Evolutionary conservation across 2,888 invertebrate species (phyloP), one percentile per base, ranked within the genome.

Genomic region (Stomorhina lunata): DNA sequence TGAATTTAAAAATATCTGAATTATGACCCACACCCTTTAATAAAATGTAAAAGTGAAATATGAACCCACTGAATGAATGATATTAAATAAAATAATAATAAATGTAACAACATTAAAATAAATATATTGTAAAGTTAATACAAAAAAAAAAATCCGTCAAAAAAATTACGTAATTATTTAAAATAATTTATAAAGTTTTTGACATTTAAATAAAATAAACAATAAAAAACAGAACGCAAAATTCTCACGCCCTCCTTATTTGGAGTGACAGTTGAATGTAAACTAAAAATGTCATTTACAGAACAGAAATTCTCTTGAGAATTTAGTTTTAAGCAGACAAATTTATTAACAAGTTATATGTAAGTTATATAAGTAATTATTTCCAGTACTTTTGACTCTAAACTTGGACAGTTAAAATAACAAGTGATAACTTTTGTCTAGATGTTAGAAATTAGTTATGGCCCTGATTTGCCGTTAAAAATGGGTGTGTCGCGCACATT

Each of bases 181-280:
- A n/a, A n/a, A n/a, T n/a, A n/a, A n/a, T n/a, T n/a, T n/a, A n/a
- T n/a, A n/a, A n/a, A n/a, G n/a, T n/a, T n/a, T n/a, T n/a, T n/a
- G n/a, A n/a, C n/a, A n/a, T n/a, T n/a, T n/a, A n/a, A n/a, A n/a
- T n/a, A n/a, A n/a, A n/a, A n/a, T n/a, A n/a, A n/a, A n/a, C n/a
- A 20, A 9, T 17, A 9, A 5, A 57, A 57, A 43, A 45, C 32
- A 27, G 34, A 71, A 59, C 32, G 4, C 48, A 1, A 34, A 71
- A 17, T 72, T 72, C 61, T 50, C 72, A 72, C 61, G 48, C 72
- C 72, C 72, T 61, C 40, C 4, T 37, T 27, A 20, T 22, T n/a
- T 43, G 43, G 32, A 43, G 15, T 63, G 65, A 66, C 75, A 75
- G 55, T 55, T 65, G 55, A 75, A 66, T 27, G 3, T 17, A 17